Percentiles rank a stretch among this genome's conserved stretches.
Conservation (phyloP, 2,113 vertebrate species). For the Passer montanus region DNA sequence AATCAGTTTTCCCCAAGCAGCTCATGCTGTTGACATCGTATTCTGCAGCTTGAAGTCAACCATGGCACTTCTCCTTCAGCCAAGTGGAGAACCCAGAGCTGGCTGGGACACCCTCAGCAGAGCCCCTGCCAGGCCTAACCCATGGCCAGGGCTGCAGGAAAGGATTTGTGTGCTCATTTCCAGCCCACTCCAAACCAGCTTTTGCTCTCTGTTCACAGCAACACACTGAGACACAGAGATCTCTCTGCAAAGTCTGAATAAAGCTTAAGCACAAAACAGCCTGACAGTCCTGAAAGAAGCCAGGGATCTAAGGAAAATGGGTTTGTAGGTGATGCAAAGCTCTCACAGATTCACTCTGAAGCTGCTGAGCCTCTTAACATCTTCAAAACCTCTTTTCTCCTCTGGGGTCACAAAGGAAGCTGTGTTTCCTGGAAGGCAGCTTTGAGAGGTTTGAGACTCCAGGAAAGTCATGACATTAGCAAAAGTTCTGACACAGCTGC, state of each 20-base stretch:
- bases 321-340: constrained; percentile 51
- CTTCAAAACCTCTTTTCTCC: constrained; percentile 28
- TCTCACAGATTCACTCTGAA: background rate
- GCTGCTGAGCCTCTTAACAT: constrained; percentile 2
- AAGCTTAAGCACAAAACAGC: constrained; percentile 4
- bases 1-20: background rate
- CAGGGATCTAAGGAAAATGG: constrained; percentile 26
- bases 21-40: background rate
- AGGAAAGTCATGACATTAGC: background rate
- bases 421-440: background rate
- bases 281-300: constrained; percentile 32
- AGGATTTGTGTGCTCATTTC: background rate
- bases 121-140: background rate
- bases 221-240: background rate
- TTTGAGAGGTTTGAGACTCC: background rate
- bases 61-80: background rate
- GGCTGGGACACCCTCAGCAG: background rate
- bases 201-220: background rate
- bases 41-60: background rate
- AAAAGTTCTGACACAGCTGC: background rate
- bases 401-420: background rate
- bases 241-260: background rate
- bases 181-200: background rate
- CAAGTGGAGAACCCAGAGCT: background rate
- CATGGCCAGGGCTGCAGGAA: background rate